These are phyloP conservation scores for Clytia hemisphaerica DNA, from an alignment of 30 jellyfish, hydroid and myxozoan genomes.

Conservation along the genomic window DNA sequence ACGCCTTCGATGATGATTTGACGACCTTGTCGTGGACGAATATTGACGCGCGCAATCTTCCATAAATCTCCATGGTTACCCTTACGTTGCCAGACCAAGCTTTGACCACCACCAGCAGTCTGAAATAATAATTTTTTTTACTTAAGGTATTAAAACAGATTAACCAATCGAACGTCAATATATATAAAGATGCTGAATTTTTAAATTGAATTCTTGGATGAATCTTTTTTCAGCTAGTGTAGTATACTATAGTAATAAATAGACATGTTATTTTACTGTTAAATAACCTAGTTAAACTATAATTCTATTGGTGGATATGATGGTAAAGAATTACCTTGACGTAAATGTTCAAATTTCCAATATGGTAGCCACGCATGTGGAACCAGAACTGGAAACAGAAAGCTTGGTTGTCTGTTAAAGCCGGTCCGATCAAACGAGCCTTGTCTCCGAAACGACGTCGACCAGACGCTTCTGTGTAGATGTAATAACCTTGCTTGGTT, in stretches of 20 bases:
- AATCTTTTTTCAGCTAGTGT: too few species aligned
- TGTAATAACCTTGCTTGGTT: slow-evolving; percentile 72
- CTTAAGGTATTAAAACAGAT: too few species aligned
- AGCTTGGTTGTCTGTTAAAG: slow-evolving; percentile 35
- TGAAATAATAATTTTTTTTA: not conserved
- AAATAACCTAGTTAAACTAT: too few species aligned
- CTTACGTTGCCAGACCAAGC: slow-evolving; percentile 61
- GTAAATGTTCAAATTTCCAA: slow-evolving; percentile 73
- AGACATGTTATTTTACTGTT: too few species aligned
- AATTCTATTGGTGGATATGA: too few species aligned
- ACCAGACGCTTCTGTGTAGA: slow-evolving; percentile 80
- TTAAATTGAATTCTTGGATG: too few species aligned
- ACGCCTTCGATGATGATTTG: slow-evolving; percentile 85
- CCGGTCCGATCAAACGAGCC: slow-evolving; percentile 70
- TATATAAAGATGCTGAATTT: too few species aligned
- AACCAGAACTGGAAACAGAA: slow-evolving; percentile 85
- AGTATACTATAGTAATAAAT: too few species aligned
- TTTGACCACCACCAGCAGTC: slow-evolving; percentile 63
- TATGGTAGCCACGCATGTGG: slow-evolving; percentile 79
- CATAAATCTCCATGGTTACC: slow-evolving; percentile 88
- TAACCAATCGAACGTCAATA: too few species aligned
- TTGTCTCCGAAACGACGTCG: slow-evolving; percentile 59
- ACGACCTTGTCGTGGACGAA: slow-evolving; percentile 78
- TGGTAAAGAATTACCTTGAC: slow-evolving; percentile 69
- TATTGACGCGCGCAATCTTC: slow-evolving; percentile 68